Evolutionary conservation across 2,888 invertebrate genomes (phyloP).

Genomic region (Periphyllus acericola): DNA sequence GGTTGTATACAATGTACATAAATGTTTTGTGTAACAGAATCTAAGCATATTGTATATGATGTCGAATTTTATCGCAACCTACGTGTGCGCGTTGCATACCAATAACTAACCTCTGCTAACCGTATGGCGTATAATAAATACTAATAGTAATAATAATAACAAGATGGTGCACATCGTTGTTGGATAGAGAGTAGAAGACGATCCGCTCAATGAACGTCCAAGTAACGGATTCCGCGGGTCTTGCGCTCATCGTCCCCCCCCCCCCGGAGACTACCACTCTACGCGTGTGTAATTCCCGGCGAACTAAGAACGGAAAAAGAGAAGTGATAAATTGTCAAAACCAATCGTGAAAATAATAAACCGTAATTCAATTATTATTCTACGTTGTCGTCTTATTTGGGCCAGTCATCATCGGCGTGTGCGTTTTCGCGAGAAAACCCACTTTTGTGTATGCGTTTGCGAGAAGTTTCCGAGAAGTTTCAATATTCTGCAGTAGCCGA

Average conservation of each 20-base stretch:
- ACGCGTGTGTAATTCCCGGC: not conserved
- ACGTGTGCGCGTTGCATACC: not conserved
- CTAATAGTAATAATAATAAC: not conserved
- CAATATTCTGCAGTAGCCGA: not conserved
- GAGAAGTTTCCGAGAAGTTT: not conserved
- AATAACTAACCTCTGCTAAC: not conserved
- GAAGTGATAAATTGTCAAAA: not conserved
- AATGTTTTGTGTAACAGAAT: constrained; percentile 53
- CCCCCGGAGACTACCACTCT: not conserved
- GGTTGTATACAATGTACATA: constrained; percentile 54
- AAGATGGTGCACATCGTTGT: not conserved
- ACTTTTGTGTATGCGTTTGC: not conserved
- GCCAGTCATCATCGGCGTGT: not conserved
- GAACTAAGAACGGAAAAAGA: not conserved
- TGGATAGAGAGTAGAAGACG: not conserved
- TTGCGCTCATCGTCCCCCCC: not conserved
- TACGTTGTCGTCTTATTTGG: not conserved
- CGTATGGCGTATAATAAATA: not conserved
- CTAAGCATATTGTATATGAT: constrained; percentile 49
- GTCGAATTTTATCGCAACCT: not conserved
- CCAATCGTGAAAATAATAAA: not conserved
- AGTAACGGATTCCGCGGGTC: not conserved
- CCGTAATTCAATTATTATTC: not conserved
- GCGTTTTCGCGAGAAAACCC: not conserved
- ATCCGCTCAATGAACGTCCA: not conserved